Percentiles rank a stretch among this genome's conserved stretches.
These are phyloP conservation scores for Asarcornis scutulata DNA, from an alignment of 2,113 vertebrate species.

Conservation along the genomic window DNA sequence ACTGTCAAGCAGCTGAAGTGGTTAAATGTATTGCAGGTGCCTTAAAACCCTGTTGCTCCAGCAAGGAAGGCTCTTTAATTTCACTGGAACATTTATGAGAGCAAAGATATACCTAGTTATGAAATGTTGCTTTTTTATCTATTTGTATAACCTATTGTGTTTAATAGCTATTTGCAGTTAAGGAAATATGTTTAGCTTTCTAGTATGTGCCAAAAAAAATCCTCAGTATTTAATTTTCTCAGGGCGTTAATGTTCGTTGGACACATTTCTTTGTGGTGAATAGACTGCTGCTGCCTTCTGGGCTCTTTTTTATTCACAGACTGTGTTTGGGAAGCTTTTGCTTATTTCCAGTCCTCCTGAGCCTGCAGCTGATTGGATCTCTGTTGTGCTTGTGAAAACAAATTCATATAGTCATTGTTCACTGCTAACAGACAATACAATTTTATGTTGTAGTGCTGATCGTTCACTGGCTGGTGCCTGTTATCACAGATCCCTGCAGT, in stretches of 20 bases:
- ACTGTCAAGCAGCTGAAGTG: not conserved
- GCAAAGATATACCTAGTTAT: not conserved
- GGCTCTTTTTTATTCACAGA: not conserved
- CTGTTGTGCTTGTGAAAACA: not conserved
- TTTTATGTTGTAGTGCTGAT: not conserved
- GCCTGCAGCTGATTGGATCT: not conserved
- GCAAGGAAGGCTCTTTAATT: not conserved
- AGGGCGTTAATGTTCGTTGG: not conserved
- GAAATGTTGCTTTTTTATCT: not conserved
- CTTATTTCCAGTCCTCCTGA: not conserved
- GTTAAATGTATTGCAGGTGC: not conserved
- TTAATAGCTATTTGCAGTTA: conserved; percentile 8
- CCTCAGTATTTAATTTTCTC: conserved; percentile 1
- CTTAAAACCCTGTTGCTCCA: not conserved
- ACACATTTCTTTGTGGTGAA: not conserved
- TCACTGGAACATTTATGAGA: not conserved
- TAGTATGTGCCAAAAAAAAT: not conserved
- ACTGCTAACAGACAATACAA: not conserved
- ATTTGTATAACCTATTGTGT: not conserved
- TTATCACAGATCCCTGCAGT: not conserved
- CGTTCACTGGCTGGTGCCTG: not conserved
- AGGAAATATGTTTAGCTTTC: conserved; percentile 1
- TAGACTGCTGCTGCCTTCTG: not conserved
- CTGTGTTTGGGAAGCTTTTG: not conserved
- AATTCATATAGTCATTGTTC: not conserved